These are phyloP conservation scores for Falco novaeseelandiae DNA, from an alignment of 2,797 vertebrate species.

Conservation along the genomic window DNA sequence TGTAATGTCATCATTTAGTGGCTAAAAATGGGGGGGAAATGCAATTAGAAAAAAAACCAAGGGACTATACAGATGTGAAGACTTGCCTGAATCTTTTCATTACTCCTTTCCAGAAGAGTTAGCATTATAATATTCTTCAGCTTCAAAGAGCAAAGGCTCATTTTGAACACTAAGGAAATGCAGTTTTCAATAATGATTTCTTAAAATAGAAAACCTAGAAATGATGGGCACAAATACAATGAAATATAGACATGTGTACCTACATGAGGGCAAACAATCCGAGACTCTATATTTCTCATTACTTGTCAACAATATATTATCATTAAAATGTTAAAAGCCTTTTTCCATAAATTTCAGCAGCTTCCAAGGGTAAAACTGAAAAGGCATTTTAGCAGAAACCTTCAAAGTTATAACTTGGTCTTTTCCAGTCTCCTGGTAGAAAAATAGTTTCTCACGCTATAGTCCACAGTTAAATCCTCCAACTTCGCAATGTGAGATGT, in stretches of 20 bases:
- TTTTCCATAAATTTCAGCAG: background rate
- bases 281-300: background rate
- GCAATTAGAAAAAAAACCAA: background rate
- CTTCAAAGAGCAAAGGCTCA: background rate
- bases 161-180: background rate
- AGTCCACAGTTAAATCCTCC: background rate
- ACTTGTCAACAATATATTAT: background rate
- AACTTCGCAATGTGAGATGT: background rate
- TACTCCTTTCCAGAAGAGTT: background rate
- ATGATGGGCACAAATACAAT: background rate
- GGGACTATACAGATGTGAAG: background rate
- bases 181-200: background rate
- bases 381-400: background rate
- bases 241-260: background rate
- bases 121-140: background rate
- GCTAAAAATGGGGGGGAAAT: background rate
- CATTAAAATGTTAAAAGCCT: background rate
- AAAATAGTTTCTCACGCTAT: background rate
- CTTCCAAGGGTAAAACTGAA: background rate
- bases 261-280: background rate
- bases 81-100: background rate
- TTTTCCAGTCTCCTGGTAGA: background rate
- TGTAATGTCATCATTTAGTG: background rate
- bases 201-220: conserved; percentile 1
- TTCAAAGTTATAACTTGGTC: background rate